Conservation (phyloP, 2,797 vertebrate genomes). For the Caiman crocodilus region DNA sequence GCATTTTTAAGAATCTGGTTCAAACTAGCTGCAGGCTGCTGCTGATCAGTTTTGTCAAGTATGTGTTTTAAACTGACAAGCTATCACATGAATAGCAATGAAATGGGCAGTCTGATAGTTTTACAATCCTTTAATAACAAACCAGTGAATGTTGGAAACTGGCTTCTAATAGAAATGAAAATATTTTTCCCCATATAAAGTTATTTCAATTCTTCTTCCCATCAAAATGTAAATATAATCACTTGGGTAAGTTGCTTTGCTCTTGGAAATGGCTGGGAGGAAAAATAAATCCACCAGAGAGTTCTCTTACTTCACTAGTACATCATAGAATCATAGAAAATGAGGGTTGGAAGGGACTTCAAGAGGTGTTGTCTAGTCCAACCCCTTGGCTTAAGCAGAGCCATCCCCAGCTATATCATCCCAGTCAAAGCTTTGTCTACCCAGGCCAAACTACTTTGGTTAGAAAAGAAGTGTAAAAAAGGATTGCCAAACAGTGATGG, state of each 20-base stretch:
- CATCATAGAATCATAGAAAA: neutral
- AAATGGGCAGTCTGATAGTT: slow-evolving; percentile 39
- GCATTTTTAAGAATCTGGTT: slow-evolving; percentile 35
- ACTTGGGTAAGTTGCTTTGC: neutral
- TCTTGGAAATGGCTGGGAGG: neutral
- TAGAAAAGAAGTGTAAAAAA: slow-evolving; percentile 13
- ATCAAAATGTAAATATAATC: slow-evolving; percentile 33
- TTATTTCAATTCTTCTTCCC: slow-evolving; percentile 19
- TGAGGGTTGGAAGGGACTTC: too few species aligned
- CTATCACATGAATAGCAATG: slow-evolving; percentile 11
- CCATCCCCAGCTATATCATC: too few species aligned
- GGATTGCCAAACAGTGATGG: slow-evolving; percentile 14
- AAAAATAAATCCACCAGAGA: slow-evolving; percentile 34
- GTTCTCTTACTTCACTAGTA: neutral
- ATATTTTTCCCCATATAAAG: slow-evolving; percentile 12
- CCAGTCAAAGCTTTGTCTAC: too few species aligned
- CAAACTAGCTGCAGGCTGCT: slow-evolving; percentile 11
- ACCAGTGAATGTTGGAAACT: slow-evolving; percentile 33
- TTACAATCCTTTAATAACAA: slow-evolving; percentile 41
- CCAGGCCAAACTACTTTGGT: neutral
- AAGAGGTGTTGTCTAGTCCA: too few species aligned
- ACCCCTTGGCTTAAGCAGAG: too few species aligned
- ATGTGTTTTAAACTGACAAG: slow-evolving; percentile 56
- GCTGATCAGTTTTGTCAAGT: slow-evolving; percentile 5
- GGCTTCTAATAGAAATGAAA: slow-evolving; percentile 44